phyloP scores from a whole-genome alignment of 92 coral and sea anemone species.

The Epizoanthus rinbou region DNA sequence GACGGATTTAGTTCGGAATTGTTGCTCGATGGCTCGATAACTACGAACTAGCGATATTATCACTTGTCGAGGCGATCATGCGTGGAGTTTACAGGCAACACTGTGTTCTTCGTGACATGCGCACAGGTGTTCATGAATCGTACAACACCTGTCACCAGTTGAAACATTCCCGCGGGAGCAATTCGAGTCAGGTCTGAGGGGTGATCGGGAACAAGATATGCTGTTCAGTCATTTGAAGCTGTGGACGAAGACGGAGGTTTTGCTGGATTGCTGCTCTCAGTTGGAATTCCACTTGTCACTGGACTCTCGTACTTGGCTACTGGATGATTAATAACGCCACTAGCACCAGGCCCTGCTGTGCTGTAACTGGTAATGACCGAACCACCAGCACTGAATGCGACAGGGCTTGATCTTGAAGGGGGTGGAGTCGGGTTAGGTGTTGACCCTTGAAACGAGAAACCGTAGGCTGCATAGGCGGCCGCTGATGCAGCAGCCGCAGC shows the following conservation, averaged over 20 bases:
- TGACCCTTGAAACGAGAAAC: constrained; percentile 95
- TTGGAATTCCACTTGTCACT: constrained; percentile 39
- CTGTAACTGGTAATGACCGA: constrained; percentile 55
- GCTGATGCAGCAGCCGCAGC: constrained; percentile 99
- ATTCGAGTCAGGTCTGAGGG: too few relatives aligned
- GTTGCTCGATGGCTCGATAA: too few relatives aligned
- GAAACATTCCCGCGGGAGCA: too few relatives aligned
- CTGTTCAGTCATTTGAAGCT: constrained; percentile 9
- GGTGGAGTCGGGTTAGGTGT: constrained; percentile 87
- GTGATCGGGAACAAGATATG: not conserved
- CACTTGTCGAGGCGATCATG: too few relatives aligned
- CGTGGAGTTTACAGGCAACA: too few relatives aligned
- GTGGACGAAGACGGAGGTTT: constrained; percentile 4
- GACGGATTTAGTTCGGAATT: too few relatives aligned
- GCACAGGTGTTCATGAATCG: too few relatives aligned
- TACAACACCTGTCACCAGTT: too few relatives aligned
- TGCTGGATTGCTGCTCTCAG: not conserved
- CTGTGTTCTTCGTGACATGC: too few relatives aligned
- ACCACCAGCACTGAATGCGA: constrained; percentile 91
- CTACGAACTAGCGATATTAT: too few relatives aligned
- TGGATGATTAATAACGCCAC: constrained; percentile 72
- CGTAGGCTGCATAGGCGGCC: constrained; percentile 97
- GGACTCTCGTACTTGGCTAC: constrained; percentile 82
- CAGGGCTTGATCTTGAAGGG: constrained; percentile 94
- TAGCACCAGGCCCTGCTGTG: constrained; percentile 49